Conservation (phyloP, 2,888 invertebrate species). For the Pterostichus niger region DNA sequence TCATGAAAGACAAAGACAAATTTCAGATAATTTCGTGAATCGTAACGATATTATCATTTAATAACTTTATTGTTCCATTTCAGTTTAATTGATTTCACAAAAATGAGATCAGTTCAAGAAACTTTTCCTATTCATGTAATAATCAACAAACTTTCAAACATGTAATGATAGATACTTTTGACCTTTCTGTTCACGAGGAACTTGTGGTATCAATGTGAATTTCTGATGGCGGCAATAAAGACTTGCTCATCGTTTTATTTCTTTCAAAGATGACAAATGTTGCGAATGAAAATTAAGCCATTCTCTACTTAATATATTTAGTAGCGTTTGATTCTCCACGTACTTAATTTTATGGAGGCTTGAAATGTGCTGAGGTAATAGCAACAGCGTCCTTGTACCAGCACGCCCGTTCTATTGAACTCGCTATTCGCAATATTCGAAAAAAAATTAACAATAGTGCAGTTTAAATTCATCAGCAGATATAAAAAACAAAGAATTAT, state of each 20-base stretch:
- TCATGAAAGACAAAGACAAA: too few relatives aligned
- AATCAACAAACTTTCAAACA: conserved; percentile 41
- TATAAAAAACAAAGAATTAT: not conserved
- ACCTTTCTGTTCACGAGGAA: not conserved
- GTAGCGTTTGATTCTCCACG: not conserved
- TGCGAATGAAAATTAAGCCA: conserved; percentile 40
- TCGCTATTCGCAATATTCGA: too few relatives aligned
- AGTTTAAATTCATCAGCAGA: not conserved
- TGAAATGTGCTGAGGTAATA: conserved; percentile 58
- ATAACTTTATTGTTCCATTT: not conserved
- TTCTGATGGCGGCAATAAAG: not conserved
- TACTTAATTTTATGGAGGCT: conserved; percentile 51
- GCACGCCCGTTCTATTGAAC: too few relatives aligned
- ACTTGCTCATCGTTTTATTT: not conserved
- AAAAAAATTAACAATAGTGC: not conserved
- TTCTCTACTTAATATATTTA: conserved; percentile 53
- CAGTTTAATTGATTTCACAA: conserved; percentile 20
- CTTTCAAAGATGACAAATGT: not conserved
- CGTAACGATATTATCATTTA: conserved; percentile 9
- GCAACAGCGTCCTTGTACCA: not conserved
- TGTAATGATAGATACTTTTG: conserved; percentile 17
- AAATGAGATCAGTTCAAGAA: not conserved
- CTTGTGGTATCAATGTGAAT: not conserved
- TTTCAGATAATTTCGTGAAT: not conserved
- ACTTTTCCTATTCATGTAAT: conserved; percentile 46